Evolutionary conservation across 2,797 vertebrate genomes (phyloP), one percentile per base, ranked within the genome.

Genomic region (Cirrhinus mrigala): DNA sequence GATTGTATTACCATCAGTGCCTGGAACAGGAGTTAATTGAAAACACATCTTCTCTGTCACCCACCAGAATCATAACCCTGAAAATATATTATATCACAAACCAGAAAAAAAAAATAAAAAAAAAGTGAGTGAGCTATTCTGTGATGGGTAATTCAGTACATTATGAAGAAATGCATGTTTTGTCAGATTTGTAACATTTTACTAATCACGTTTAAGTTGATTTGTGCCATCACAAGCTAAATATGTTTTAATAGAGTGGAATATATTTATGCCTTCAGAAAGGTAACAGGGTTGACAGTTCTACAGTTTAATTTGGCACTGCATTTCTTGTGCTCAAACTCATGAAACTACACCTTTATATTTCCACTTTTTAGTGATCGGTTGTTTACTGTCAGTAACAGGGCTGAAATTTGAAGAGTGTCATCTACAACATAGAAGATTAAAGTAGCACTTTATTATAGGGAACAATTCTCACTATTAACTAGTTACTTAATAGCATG

Each of bases 11-110:
- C 92, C 92, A 93, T 93, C 91, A 91, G 90, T 93, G 90, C 62
- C 92, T 93, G 90, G 91, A 92, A 89, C 89, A 90, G 93, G 90
- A 93, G 90, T 89, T 95, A 94, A 95, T 93, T 94, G 92, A 93
- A 95, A 94, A 92, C 92, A 94, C 93, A 93, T 92, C 92, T 92
- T 89, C 81, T 89, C 91, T 92, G 90, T 93, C 89, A 93, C 91
- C 89, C 87, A 90, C 91, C 92, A 93, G 88, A 92, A 92, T 92
- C 90, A 91, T 88, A 89, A 92, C 92, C 91, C 90, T 89, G 89
- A 89, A 88, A 89, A 48, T 46, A 62, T 89, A 71, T 88, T 91
- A 90, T 92, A 92, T 90, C 89, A 91, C 90, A 93, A 91, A 62
- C 1, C 15, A 33, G 15, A 33, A 20, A 37, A 37, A 37, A 37